Conservation (phyloP, 2,113 vertebrate species). For the Xiphias gladius region DNA sequence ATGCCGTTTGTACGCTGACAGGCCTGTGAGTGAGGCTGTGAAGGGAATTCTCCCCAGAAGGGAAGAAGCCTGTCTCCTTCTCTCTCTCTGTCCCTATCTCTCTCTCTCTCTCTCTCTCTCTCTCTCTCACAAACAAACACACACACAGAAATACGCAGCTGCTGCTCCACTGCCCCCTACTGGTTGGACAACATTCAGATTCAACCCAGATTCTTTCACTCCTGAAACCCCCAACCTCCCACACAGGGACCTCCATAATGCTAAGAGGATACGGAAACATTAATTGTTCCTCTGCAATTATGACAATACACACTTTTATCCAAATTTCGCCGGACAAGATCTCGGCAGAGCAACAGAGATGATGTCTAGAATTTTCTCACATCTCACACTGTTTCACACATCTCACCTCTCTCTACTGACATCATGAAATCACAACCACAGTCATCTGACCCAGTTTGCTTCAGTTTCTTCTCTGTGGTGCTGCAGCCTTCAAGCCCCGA, state of each 20-base stretch:
- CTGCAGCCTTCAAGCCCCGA: slow-evolving; percentile 52
- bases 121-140: slow-evolving; percentile 12
- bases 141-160: slow-evolving; percentile 36
- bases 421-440: slow-evolving; percentile 65
- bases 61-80: slow-evolving; percentile 5
- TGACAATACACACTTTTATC: neutral
- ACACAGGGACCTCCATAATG: slow-evolving; percentile 15
- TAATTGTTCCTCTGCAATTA: neutral
- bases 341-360: neutral
- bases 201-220: neutral
- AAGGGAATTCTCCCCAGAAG: slow-evolving; percentile 47
- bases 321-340: neutral
- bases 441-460: slow-evolving; percentile 77
- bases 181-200: slow-evolving; percentile 61
- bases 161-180: slow-evolving; percentile 75
- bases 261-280: slow-evolving; percentile 24
- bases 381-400: slow-evolving; percentile 21
- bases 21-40: slow-evolving; percentile 46
- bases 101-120: too few relatives aligned
- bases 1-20: slow-evolving; percentile 45
- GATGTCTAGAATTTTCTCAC: slow-evolving; percentile 16
- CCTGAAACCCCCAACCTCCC: neutral
- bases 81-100: too few relatives aligned
- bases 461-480: slow-evolving; percentile 51
- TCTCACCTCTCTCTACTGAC: slow-evolving; percentile 48